Evolutionary conservation across 2,113 vertebrate species (phyloP).

Genomic region (Heptranchias perlo): DNA sequence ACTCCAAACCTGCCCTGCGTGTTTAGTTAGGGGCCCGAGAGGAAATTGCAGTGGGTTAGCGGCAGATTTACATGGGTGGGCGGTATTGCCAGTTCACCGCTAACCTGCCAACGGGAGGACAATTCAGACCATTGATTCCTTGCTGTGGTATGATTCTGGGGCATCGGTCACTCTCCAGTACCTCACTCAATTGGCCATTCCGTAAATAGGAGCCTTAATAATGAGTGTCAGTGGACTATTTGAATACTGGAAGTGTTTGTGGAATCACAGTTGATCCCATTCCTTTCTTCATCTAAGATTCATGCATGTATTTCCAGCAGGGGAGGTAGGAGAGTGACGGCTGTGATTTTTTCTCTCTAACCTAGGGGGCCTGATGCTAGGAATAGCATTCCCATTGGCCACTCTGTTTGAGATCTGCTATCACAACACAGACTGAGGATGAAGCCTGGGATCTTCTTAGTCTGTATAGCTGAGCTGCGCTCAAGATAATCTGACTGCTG

Average conservation of each 20-base stretch:
- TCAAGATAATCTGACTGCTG: neutral
- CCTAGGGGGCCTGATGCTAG: neutral
- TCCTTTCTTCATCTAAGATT: neutral
- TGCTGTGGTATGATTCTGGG: neutral
- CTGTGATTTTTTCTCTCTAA: neutral
- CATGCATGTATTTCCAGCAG: neutral
- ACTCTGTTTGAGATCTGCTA: neutral
- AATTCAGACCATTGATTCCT: neutral
- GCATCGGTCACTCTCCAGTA: neutral
- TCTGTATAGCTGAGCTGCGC: neutral
- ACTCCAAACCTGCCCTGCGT: neutral
- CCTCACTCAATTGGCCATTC: neutral
- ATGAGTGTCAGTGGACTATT: neutral
- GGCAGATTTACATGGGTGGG: neutral
- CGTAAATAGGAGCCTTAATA: neutral
- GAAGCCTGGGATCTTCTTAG: neutral
- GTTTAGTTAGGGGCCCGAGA: neutral
- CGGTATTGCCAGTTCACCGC: neutral
- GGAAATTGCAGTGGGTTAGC: neutral
- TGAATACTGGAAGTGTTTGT: neutral
- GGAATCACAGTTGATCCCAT: neutral
- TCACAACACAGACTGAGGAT: neutral
- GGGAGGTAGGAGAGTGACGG: neutral
- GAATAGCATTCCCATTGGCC: neutral
- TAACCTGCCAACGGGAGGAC: neutral